Conservation (phyloP, 2,113 vertebrate genomes). For the Pachycephala philippinensis region DNA sequence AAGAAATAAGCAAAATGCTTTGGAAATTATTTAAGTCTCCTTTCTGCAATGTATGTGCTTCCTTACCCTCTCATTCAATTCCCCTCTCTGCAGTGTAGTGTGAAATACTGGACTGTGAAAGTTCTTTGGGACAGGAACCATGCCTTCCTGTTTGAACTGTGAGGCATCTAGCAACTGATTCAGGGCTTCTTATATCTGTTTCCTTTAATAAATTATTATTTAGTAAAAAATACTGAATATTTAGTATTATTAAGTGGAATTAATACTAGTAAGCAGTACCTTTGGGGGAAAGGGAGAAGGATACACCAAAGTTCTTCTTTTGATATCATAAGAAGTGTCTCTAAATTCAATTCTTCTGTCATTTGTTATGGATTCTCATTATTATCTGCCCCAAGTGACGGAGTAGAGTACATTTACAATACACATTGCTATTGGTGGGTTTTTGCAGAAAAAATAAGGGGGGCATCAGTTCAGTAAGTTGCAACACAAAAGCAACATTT, state of each 20-base stretch:
- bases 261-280: background rate
- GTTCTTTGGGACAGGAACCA: background rate
- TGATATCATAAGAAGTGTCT: background rate
- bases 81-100: background rate
- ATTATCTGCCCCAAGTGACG: background rate
- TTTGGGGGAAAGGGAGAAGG: rapidly evolving
- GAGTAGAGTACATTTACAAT: background rate
- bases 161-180: background rate
- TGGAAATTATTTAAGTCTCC: background rate
- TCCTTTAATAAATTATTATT: background rate
- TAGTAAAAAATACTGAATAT: background rate
- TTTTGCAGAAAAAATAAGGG: background rate
- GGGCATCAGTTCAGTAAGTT: rapidly evolving
- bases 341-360: background rate
- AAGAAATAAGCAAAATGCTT: background rate
- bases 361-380: background rate
- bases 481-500: background rate
- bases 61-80: background rate
- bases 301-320: background rate
- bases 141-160: background rate
- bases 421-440: rapidly evolving
- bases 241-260: background rate
- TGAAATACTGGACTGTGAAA: background rate
- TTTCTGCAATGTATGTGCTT: background rate
- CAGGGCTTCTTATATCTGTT: background rate